phyloP scores from a whole-genome alignment of 2,888 invertebrate species.

The Strigamia transsilvanica region DNA sequence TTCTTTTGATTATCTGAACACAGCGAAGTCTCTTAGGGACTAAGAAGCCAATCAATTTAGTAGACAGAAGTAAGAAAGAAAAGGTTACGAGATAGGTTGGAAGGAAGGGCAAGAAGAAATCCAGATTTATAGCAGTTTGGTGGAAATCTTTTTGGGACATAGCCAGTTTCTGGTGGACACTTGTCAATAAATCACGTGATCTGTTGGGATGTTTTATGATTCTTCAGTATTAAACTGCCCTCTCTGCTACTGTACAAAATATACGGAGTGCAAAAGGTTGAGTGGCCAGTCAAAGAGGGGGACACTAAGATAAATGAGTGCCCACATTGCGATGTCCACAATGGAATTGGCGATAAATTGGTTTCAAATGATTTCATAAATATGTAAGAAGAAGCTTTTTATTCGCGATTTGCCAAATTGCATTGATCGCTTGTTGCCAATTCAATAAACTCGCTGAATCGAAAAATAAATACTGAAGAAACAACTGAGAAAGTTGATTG shows the following conservation, averaged over 20 bases:
- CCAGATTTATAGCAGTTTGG: slow-evolving; percentile 30
- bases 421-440: slow-evolving; percentile 7
- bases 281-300: slow-evolving; percentile 21
- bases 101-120: slow-evolving; percentile 16
- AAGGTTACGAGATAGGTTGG: slow-evolving; percentile 10
- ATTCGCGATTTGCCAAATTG: neutral
- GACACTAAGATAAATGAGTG: neutral
- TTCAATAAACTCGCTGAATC: neutral
- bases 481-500: too few species aligned
- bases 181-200: slow-evolving; percentile 30
- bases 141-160: slow-evolving; percentile 26
- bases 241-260: slow-evolving; percentile 26
- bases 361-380: slow-evolving; percentile 26
- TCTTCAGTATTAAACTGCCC: neutral
- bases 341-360: slow-evolving; percentile 20
- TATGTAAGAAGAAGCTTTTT: neutral
- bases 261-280: slow-evolving; percentile 30
- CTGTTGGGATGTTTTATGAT: slow-evolving; percentile 26
- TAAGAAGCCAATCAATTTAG: slow-evolving; percentile 29
- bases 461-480: neutral
- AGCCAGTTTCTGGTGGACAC: slow-evolving; percentile 21
- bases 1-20: neutral
- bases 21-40: slow-evolving; percentile 19
- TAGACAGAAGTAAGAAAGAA: slow-evolving; percentile 26
- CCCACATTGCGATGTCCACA: neutral